Evolutionary conservation across 2,888 invertebrate species (phyloP), one percentile per base, ranked within the genome.

Genomic region (Dasysyrphus albostriatus): DNA sequence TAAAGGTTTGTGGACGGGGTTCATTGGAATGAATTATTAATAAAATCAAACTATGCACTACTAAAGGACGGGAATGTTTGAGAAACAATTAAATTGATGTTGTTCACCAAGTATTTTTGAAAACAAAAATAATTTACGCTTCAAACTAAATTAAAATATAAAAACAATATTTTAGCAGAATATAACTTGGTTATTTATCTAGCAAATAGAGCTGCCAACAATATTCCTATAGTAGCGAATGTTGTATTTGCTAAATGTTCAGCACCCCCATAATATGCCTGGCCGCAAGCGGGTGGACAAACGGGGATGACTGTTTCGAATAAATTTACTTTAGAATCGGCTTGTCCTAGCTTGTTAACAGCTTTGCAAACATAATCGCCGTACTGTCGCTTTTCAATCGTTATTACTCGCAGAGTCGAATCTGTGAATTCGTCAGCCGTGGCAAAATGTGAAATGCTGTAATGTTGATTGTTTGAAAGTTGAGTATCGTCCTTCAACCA

Each of bases 361-460:
- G 98, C 98, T 90, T 96, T 96, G 93, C 98, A 98, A 0, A 95
- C 94, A 93, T 98, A 98, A 88, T 94, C 93, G 0, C 98, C 98
- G 90, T 96, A 98, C 91, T 98, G 98, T 12, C 96, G 94, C 91
- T 98, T 98, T 93, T 98, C 98, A 70, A 98, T 97, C 0, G 98
- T 98, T 76, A 98, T 97, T 3, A 98, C 96, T 79, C 98, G 95
- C 32, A 98, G 93, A 0, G 98, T 98, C 0, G 98, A 97, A 91
- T 98, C 98, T 0, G 98, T 97, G 90, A 97, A 98, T 90, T 98
- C 98, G 90, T 98, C 98, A 0, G 97, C 97, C 0, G 97, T 97
- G 5, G 97, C 97, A 91, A 97, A 98, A 91, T 98, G 97, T 0
- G 98, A 97, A 89, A 98, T 96, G 89, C 96, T 96, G 91, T 97